Conservation (phyloP, 2,888 invertebrate species). For the Chrysolina americana region DNA sequence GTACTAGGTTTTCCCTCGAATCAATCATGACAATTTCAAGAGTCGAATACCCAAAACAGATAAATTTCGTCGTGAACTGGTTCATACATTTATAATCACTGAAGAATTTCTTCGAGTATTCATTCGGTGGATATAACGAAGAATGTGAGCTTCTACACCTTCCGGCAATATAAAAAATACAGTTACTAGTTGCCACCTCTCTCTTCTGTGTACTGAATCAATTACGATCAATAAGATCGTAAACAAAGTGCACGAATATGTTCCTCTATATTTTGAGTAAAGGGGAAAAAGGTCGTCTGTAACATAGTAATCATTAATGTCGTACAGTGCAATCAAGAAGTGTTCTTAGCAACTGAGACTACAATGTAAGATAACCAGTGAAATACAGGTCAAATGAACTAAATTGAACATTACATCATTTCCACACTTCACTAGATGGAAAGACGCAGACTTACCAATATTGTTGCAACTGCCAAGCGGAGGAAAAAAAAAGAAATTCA, state of each 20-base stretch:
- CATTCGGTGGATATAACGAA: not conserved
- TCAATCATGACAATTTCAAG: no score
- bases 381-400: conserved; percentile 13
- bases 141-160: conserved; percentile 20
- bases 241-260: not conserved
- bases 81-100: not conserved
- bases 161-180: conserved; percentile 20
- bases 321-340: not conserved
- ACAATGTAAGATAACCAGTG: not conserved
- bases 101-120: not conserved
- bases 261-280: not conserved
- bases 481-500: conserved; percentile 42
- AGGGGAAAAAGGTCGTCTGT: not conserved
- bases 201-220: conserved; percentile 2
- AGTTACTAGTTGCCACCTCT: conserved; percentile 17
- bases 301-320: not conserved
- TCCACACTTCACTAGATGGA: conserved; percentile 7
- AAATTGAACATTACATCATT: conserved; percentile 6
- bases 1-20: no score
- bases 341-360: not conserved
- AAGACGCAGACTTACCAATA: conserved; percentile 43
- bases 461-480: conserved; percentile 32
- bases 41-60: not conserved
- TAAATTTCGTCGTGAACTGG: not conserved
- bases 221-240: not conserved